Conservation (phyloP, 1,140 invertebrate genomes). For the Ladona fulva region DNA sequence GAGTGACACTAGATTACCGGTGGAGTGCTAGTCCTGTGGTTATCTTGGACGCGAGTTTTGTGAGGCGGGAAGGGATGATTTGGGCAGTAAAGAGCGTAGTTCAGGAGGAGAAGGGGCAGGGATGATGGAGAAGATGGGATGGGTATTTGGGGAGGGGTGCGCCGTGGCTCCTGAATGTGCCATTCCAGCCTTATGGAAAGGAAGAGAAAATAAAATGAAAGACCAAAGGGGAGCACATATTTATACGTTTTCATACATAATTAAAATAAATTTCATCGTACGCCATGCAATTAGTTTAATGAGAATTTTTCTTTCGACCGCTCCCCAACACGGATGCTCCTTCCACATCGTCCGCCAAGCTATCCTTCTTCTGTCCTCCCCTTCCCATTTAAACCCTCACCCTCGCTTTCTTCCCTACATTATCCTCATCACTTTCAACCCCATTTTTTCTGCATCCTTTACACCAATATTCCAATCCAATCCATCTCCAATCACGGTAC, state of each 20-base stretch:
- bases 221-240: background rate
- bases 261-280: slow-evolving; percentile 8
- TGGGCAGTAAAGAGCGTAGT: too few species aligned
- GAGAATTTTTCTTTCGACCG: slow-evolving; percentile 1
- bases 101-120: background rate
- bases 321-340: background rate
- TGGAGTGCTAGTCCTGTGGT: too few species aligned
- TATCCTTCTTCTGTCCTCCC: background rate
- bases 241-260: slow-evolving; percentile 4
- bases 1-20: too few species aligned
- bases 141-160: background rate
- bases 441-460: background rate
- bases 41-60: too few species aligned
- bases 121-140: background rate
- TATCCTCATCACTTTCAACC: background rate
- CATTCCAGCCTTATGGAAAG: background rate
- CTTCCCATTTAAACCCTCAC: background rate
- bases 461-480: too few species aligned
- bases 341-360: too few species aligned
- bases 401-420: background rate
- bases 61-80: too few species aligned
- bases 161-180: background rate
- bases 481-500: too few species aligned
- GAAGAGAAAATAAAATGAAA: background rate
- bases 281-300: slow-evolving; percentile 9